phyloP scores from a whole-genome alignment of 2,797 vertebrate genomes.

The Gambusia yucatana region DNA sequence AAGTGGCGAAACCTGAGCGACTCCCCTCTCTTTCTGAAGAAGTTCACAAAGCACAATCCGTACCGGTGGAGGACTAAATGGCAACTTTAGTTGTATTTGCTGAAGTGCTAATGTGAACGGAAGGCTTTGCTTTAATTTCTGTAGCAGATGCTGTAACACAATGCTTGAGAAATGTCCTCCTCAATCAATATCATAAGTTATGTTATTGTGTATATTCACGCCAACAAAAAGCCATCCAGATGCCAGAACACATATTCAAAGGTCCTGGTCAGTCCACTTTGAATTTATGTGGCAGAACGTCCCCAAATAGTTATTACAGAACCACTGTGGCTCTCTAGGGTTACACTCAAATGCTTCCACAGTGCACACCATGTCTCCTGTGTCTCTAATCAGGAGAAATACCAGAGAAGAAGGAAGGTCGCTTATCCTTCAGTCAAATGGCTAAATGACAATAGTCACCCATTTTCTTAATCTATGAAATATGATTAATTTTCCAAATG shows the following conservation, averaged over 20 bases:
- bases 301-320: conserved; percentile 63
- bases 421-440: conserved; percentile 34
- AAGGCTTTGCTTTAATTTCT: conserved; percentile 12
- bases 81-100: conserved; percentile 33
- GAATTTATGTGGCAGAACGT: conserved; percentile 43
- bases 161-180: conserved; percentile 12
- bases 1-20: conserved; percentile 42
- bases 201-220: conserved; percentile 26
- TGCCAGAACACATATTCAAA: conserved; percentile 10
- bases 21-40: conserved; percentile 15
- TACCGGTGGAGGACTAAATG: conserved; percentile 5
- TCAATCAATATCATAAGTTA: conserved; percentile 30
- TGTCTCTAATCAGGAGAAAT: conserved; percentile 26
- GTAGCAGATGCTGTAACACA: conserved; percentile 7
- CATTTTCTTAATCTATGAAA: conserved; percentile 23
- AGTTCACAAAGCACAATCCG: conserved; percentile 28
- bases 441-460: conserved; percentile 40
- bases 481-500: conserved; percentile 26
- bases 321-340: conserved; percentile 43
- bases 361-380: conserved; percentile 16
- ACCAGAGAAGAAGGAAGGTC: conserved; percentile 34
- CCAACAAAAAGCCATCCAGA: conserved; percentile 15
- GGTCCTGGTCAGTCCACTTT: conserved; percentile 34
- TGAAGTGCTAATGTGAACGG: conserved; percentile 17
- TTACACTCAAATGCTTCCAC: conserved; percentile 46